Evolutionary conservation across 2,113 vertebrate genomes (phyloP).

Genomic region (Cygnus atratus): DNA sequence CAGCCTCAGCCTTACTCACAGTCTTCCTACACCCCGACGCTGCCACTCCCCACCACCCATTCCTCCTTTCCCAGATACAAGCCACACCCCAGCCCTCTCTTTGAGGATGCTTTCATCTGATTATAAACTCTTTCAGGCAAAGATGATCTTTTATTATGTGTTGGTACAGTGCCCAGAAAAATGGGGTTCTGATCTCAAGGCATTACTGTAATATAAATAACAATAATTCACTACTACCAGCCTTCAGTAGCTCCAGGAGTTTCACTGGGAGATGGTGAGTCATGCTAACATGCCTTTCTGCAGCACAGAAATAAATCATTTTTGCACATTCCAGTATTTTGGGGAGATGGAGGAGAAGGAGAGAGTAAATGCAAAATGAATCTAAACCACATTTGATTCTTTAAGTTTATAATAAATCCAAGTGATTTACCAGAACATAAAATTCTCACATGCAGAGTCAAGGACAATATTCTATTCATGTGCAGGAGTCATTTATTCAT

Average conservation of each 20-base stretch:
- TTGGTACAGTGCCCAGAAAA: conserved; percentile 45
- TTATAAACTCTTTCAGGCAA: background rate
- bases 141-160: conserved; percentile 33
- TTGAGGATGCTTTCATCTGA: background rate
- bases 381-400: conserved; percentile 34
- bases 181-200: conserved; percentile 44
- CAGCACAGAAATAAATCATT: conserved; percentile 43
- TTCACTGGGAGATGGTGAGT: conserved; percentile 42
- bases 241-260: conserved; percentile 26
- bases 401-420: conserved; percentile 50
- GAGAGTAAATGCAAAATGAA: conserved; percentile 38
- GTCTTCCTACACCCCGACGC: background rate
- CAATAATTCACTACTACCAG: conserved; percentile 46
- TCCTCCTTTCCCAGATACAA: background rate
- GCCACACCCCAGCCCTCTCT: background rate
- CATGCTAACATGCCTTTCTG: conserved; percentile 43
- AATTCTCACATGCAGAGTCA: conserved; percentile 52
- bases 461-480: conserved; percentile 65
- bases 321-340: conserved; percentile 40
- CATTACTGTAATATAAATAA: conserved; percentile 47
- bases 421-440: conserved; percentile 51
- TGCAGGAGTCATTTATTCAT: conserved; percentile 61
- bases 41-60: background rate
- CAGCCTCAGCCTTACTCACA: background rate
- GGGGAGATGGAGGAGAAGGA: background rate